Evolutionary conservation across 2,113 vertebrate species (phyloP).

Genomic region (Romanogobio albipinnatus): DNA sequence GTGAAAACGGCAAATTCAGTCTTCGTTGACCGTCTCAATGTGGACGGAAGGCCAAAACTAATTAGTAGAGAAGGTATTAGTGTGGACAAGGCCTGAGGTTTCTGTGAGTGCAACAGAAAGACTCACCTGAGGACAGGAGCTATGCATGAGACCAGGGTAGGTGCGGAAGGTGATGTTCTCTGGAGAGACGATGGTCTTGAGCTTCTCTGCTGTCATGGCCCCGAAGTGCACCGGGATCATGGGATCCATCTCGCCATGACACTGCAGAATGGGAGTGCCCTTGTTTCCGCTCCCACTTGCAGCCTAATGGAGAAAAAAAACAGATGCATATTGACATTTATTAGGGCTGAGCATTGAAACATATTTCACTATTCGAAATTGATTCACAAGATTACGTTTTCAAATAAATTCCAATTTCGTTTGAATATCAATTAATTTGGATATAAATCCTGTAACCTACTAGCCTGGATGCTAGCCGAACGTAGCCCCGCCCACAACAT

Average conservation of each 20-base stretch:
- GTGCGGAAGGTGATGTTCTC: conserved; percentile 88
- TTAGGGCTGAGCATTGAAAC: no score
- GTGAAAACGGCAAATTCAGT: no score
- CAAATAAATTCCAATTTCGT: no score
- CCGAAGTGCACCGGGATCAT: conserved; percentile 92
- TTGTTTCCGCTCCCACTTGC: conserved; percentile 82
- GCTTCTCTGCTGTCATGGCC: conserved; percentile 88
- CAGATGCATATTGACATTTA: neutral
- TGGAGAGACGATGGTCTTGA: conserved; percentile 85
- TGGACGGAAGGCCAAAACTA: no score
- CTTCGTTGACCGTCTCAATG: no score
- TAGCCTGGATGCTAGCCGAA: no score
- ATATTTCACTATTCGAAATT: neutral
- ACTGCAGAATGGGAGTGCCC: conserved; percentile 92
- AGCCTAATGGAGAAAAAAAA: conserved; percentile 73
- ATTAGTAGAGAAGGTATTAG: no score
- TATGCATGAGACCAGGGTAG: conserved; percentile 87
- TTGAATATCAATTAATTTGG: no score
- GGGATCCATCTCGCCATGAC: conserved; percentile 90
- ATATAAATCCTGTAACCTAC: no score
- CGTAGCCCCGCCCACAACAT: no score
- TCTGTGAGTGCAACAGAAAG: neutral
- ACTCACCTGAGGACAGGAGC: conserved; percentile 87
- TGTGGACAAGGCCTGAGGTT: neutral
- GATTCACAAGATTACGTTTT: no score